Evolutionary conservation across 2,888 invertebrate species (phyloP).

Genomic region (Andrena camellia): DNA sequence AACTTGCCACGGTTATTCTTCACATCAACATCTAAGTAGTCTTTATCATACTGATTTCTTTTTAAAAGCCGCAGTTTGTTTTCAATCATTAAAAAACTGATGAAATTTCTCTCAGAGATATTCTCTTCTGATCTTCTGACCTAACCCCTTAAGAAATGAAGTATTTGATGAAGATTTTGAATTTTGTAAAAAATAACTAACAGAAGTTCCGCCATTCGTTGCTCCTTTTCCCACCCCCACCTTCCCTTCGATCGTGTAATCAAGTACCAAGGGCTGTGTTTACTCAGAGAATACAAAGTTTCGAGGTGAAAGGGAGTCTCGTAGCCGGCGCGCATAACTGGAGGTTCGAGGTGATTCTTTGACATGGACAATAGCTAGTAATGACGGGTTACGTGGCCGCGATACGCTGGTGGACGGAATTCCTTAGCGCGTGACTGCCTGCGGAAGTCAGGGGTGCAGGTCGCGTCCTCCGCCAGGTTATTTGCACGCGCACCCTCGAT

Average conservation of each 20-base stretch:
- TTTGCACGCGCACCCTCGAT: conserved; percentile 64
- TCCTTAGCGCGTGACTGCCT: conserved; percentile 49
- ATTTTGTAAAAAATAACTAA: too few species aligned
- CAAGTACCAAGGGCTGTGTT: conserved; percentile 6
- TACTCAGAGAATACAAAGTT: conserved; percentile 14
- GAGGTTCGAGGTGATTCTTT: conserved; percentile 5
- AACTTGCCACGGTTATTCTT: too few species aligned
- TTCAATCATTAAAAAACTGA: background rate
- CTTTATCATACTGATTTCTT: too few species aligned
- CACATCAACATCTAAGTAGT: too few species aligned
- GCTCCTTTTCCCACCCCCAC: too few species aligned
- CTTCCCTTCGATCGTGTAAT: background rate
- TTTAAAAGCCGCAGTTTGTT: too few species aligned
- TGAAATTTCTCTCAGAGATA: background rate
- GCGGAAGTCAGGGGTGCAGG: conserved; percentile 48
- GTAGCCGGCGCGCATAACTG: conserved; percentile 5
- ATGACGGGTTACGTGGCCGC: conserved; percentile 42
- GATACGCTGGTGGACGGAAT: conserved; percentile 44
- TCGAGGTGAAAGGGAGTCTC: background rate
- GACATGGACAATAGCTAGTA: conserved; percentile 36
- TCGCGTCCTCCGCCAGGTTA: conserved; percentile 49
- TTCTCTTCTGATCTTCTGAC: background rate
- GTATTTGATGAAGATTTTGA: too few species aligned
- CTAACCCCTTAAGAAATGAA: background rate
- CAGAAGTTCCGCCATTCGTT: too few species aligned